phyloP scores from a whole-genome alignment of 2,113 vertebrate species.

The Caretta caretta region DNA sequence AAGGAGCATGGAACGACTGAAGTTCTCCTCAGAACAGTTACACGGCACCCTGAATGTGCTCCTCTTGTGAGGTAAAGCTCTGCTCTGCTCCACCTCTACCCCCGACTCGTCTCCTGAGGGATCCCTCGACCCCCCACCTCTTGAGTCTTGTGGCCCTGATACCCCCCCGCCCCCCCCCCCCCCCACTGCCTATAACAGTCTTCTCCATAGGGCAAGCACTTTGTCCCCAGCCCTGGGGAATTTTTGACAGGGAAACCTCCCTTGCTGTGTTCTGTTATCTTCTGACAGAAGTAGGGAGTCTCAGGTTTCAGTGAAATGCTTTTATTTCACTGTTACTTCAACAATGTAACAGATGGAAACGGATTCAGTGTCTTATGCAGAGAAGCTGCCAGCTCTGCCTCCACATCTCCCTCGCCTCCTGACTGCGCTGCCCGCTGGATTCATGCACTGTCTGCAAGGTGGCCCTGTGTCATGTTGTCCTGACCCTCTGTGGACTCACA shows the following conservation, averaged over 20 bases:
- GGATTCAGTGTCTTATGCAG: background rate
- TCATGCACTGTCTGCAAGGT: background rate
- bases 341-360: background rate
- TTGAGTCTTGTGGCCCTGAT: background rate
- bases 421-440: rapidly evolving
- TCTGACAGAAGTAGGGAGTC: background rate
- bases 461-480: rapidly evolving
- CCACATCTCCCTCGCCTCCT: rapidly evolving
- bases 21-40: background rate
- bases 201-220: rapidly evolving
- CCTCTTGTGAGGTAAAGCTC: background rate
- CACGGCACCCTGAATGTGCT: background rate
- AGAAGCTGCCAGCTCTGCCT: background rate
- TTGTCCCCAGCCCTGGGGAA: background rate
- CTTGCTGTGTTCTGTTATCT: background rate
- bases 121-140: background rate
- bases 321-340: background rate
- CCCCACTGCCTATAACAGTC: background rate
- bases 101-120: rapidly evolving
- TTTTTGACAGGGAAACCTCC: background rate
- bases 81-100: background rate
- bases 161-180: background rate
- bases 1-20: background rate
- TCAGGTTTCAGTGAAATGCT: background rate
- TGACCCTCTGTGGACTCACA: background rate